These are phyloP conservation scores for Chaetorhynchus papuensis DNA, from an alignment of 2,113 vertebrate genomes.

Conservation along the genomic window DNA sequence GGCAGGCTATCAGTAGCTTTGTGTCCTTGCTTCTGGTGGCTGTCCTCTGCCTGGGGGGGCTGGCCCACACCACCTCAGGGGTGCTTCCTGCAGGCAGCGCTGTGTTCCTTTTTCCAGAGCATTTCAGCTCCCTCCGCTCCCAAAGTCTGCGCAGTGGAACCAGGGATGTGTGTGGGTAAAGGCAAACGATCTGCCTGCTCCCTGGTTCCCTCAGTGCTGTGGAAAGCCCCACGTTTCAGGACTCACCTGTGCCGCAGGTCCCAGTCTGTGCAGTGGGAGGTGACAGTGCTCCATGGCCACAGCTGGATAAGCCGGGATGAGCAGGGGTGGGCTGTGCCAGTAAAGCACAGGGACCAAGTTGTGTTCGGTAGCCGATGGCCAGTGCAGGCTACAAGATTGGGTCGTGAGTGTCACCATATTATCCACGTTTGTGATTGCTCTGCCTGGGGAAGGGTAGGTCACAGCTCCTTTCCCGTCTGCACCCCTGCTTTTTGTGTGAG, in stretches of 20 bases:
- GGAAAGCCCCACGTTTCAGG: background rate
- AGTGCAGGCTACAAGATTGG: fast-evolving
- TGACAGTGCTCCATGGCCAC: background rate
- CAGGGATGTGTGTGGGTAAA: background rate
- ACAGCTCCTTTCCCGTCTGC: background rate
- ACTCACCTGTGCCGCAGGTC: fast-evolving
- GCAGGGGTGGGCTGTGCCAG: background rate
- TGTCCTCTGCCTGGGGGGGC: background rate
- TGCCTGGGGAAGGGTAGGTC: background rate
- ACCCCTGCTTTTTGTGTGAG: background rate
- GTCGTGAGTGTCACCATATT: background rate
- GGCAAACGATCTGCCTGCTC: fast-evolving
- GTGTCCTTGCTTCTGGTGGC: background rate
- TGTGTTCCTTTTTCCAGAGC: background rate
- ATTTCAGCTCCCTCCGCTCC: background rate
- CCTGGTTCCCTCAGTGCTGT: background rate
- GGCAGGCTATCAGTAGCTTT: background rate
- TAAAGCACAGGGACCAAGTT: background rate
- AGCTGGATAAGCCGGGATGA: background rate
- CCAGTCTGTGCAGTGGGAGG: background rate
- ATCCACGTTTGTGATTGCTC: fast-evolving
- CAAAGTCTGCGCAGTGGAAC: fast-evolving
- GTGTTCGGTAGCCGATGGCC: background rate
- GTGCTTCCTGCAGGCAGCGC: fast-evolving
- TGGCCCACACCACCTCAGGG: fast-evolving